Evolutionary conservation across 2,797 vertebrate genomes (phyloP).

Genomic region (Antennarius maculatus): DNA sequence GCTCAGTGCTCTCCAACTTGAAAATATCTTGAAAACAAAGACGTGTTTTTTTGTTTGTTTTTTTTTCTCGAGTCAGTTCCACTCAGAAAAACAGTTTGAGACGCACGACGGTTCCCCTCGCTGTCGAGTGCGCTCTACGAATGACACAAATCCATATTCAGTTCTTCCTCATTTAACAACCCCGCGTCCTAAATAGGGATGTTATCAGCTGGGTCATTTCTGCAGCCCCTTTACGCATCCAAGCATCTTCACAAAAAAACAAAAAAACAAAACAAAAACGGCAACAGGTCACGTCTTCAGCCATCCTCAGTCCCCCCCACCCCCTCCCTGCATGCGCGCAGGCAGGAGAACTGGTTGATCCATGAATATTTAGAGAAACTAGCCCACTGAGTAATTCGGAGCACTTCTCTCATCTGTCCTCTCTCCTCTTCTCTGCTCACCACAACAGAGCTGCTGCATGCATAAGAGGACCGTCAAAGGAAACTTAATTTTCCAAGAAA

Average conservation of each 20-base stretch:
- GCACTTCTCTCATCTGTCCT: conserved; percentile 53
- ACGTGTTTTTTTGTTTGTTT: neutral
- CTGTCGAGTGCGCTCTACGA: conserved; percentile 36
- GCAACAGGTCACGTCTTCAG: conserved; percentile 73
- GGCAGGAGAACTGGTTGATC: conserved; percentile 38
- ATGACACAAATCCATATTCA: conserved; percentile 28
- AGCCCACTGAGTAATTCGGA: conserved; percentile 56
- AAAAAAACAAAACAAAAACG: conserved; percentile 24
- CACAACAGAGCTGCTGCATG: conserved; percentile 28
- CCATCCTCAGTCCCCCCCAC: conserved; percentile 46
- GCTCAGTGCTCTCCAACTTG: conserved; percentile 37
- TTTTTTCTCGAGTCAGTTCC: neutral
- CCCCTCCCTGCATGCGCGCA: conserved; percentile 13
- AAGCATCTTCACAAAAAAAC: conserved; percentile 5
- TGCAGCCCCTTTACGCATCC: conserved; percentile 26
- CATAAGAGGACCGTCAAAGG: conserved; percentile 7
- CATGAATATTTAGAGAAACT: conserved; percentile 41
- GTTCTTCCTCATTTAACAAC: conserved; percentile 27
- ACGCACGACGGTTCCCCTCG: neutral
- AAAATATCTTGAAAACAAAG: conserved; percentile 26
- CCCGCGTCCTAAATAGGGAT: conserved; percentile 18
- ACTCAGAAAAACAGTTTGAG: conserved; percentile 1
- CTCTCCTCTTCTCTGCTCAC: conserved; percentile 28
- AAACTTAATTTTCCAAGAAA: conserved; percentile 27
- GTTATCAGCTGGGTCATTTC: conserved; percentile 19